Conservation (phyloP, 1,140 invertebrate genomes). For the Drosophila varians region DNA sequence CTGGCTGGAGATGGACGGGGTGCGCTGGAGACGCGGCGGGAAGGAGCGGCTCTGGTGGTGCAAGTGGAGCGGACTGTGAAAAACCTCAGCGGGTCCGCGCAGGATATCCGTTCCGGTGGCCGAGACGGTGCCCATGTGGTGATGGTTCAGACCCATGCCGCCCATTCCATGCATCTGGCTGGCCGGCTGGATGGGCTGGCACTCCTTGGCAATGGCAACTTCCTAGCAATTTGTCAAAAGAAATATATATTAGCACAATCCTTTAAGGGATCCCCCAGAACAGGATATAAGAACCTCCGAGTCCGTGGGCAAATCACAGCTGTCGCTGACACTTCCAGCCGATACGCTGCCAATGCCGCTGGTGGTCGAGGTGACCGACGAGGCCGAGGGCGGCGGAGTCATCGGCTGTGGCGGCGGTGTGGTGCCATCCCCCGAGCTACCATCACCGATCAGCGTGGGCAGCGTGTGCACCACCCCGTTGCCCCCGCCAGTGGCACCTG, state of each 20-base stretch:
- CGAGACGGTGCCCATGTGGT: slow-evolving; percentile 51
- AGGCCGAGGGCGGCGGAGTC: slow-evolving; percentile 80
- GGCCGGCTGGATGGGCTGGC: slow-evolving; percentile 86
- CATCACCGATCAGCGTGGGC: slow-evolving; percentile 22
- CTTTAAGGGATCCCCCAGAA: too few relatives aligned
- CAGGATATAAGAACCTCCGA: slow-evolving; percentile 65
- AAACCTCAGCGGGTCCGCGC: slow-evolving; percentile 72
- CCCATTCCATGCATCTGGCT: slow-evolving; percentile 54
- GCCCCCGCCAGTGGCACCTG: slow-evolving; percentile 77
- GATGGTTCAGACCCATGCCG: slow-evolving; percentile 36
- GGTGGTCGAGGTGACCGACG: slow-evolving; percentile 81
- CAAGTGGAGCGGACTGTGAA: slow-evolving; percentile 81
- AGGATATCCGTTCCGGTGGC: slow-evolving; percentile 74
- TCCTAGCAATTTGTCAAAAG: slow-evolving; percentile 84
- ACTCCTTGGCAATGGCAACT: slow-evolving; percentile 87
- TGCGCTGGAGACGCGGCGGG: slow-evolving; percentile 86
- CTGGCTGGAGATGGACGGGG: slow-evolving; percentile 91
- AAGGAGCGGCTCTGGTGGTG: slow-evolving; percentile 83
- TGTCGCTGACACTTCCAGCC: slow-evolving; percentile 79
- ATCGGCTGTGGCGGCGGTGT: slow-evolving; percentile 84
- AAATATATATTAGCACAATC: not conserved
- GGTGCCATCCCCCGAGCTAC: slow-evolving; percentile 27
- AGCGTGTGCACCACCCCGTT: slow-evolving; percentile 41
- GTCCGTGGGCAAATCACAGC: slow-evolving; percentile 80
- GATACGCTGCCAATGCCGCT: slow-evolving; percentile 80